Conservation (phyloP, 2,113 vertebrate species). For the Pseudois nayaur region DNA sequence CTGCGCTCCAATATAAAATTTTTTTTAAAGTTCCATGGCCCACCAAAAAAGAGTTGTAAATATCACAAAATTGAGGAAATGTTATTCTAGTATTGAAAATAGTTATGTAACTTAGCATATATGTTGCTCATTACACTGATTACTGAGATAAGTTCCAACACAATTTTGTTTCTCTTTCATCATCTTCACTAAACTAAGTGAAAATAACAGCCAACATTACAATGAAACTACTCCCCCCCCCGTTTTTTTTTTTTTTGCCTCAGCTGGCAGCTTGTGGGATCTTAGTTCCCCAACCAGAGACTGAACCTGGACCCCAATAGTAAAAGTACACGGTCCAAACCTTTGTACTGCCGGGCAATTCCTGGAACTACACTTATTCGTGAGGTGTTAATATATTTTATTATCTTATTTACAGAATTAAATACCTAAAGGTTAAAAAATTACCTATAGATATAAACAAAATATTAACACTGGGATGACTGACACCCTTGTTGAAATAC, state of each 20-base stretch:
- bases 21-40: background rate
- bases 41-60: background rate
- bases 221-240: background rate
- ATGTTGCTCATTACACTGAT: background rate
- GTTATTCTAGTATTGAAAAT: background rate
- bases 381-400: background rate
- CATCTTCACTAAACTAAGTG: background rate
- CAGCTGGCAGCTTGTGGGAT: background rate
- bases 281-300: background rate
- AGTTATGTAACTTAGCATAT: background rate
- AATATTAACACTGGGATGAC: background rate
- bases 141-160: background rate
- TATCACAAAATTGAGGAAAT: background rate
- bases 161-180: background rate
- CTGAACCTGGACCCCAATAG: background rate
- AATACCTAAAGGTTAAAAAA: background rate
- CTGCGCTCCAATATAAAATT: background rate
- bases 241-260: background rate
- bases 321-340: background rate
- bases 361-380: background rate
- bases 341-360: background rate
- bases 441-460: background rate
- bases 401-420: background rate
- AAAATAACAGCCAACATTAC: background rate
- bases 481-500: background rate